A percentile compares a stretch with the other conserved stretches of the same genome.
phyloP scores from a whole-genome alignment of 1,140 invertebrate species.

The Scaptomyza pallida region DNA sequence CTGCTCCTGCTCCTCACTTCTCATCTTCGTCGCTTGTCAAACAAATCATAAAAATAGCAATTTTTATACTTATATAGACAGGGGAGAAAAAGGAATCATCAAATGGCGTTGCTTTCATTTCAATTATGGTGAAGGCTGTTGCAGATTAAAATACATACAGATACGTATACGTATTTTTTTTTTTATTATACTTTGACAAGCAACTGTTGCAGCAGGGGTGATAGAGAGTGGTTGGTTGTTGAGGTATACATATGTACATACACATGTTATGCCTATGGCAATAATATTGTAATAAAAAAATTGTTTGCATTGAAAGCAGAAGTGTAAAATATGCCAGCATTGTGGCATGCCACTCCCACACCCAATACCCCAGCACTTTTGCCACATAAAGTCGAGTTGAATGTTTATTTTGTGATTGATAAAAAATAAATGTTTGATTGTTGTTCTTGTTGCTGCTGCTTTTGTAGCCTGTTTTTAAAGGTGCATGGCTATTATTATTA shows the following conservation, averaged over 20 bases:
- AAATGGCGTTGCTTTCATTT: slow-evolving; percentile 72
- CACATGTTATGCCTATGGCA: slow-evolving; percentile 54
- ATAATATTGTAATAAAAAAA: slow-evolving; percentile 76
- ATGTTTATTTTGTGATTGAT: slow-evolving; percentile 80
- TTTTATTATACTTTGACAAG: slow-evolving; percentile 25
- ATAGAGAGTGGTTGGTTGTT: background rate
- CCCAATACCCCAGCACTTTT: background rate
- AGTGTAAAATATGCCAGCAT: slow-evolving; percentile 60
- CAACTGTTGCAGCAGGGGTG: background rate
- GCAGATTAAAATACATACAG: slow-evolving; percentile 64
- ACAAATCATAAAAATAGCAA: slow-evolving; percentile 72
- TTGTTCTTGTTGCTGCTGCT: slow-evolving; percentile 21
- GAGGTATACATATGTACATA: background rate
- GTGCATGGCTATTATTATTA: slow-evolving; percentile 58
- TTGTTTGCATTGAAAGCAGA: slow-evolving; percentile 64
- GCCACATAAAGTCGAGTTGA: slow-evolving; percentile 48
- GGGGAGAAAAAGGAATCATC: slow-evolving; percentile 37
- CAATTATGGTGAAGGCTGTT: slow-evolving; percentile 57
- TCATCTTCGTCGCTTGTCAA: slow-evolving; percentile 52
- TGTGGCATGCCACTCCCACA: slow-evolving; percentile 14
- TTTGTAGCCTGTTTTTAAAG: slow-evolving; percentile 37
- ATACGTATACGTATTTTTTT: slow-evolving; percentile 28
- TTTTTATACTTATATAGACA: background rate
- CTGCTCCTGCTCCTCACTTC: slow-evolving; percentile 4
- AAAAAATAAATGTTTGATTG: slow-evolving; percentile 68